These are phyloP conservation scores for Apis laboriosa DNA, from an alignment of 1,140 invertebrate species.

Conservation along the genomic window DNA sequence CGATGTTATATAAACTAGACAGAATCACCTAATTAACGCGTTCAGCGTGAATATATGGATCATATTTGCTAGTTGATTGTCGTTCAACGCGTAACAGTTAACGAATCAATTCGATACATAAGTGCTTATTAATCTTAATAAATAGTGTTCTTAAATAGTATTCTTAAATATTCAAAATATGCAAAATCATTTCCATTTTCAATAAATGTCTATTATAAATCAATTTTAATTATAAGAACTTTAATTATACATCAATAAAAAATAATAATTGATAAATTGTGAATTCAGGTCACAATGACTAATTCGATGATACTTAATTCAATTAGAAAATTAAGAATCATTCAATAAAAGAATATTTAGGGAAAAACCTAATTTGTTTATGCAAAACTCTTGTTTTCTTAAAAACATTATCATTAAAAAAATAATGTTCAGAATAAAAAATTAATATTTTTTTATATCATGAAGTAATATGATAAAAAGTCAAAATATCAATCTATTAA, in stretches of 20 bases:
- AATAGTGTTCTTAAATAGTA: background rate
- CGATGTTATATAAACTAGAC: constrained; percentile 11
- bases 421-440: too few species aligned
- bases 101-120: background rate
- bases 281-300: background rate
- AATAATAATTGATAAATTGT: background rate
- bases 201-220: too few species aligned
- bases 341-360: too few species aligned
- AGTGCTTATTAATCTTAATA: background rate
- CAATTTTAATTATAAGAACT: background rate
- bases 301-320: too few species aligned
- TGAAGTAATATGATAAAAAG: too few species aligned
- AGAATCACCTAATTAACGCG: constrained; percentile 11
- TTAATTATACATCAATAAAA: background rate
- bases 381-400: too few species aligned
- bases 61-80: background rate
- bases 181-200: background rate
- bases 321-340: too few species aligned
- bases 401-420: too few species aligned
- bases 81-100: constrained; percentile 11
- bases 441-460: too few species aligned
- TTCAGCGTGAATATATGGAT: background rate
- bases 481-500: too few species aligned
- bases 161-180: background rate
- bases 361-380: too few species aligned